Evolutionary conservation across 2,113 vertebrate genomes (phyloP), one percentile per base, ranked within the genome.

Genomic region (Microtus pennsylvanicus): DNA sequence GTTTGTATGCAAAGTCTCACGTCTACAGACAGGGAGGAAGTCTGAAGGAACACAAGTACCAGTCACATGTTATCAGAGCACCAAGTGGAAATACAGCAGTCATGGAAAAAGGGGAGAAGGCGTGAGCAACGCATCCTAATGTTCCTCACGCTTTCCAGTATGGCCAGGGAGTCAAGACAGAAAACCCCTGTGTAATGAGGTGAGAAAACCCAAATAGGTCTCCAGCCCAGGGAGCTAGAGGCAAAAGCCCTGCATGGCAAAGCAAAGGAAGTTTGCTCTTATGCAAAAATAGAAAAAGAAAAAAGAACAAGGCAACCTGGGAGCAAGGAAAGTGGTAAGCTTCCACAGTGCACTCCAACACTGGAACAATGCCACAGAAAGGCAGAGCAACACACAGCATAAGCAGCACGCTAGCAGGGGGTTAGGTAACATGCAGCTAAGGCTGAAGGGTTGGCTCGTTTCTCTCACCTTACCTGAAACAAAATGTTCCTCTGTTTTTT

Each of bases 11-110:
- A 28, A 33, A 89, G 10, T 50, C 63, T 55, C 50, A 22, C 8
- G 4, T 50, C 61, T 82, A 17, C 26, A 5, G 28, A 74, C 65
- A 33, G n/a, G 61, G 22, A 88, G 33, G 19, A 76, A 65, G 52
- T 30, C 3, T 77, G 30, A 47, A 81, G 77, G 22, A 17, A 17
- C 72, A 61, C 28, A 65, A 45, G 78, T 4, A 19, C 63, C 35
- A 92, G 42, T 21, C 55, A 85, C 72, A 33, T 74, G 80, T 72
- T 92, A 93, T 93, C 95, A 88, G 63, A 78, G 83, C 67, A 76
- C 33, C 65, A 52, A 83, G 78, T 77, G 95, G 96, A 97, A 97
- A 98, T 21, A 85, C 89, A 90, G n/a, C 3, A 26, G 93, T 90
- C 95, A 92, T 47, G 89, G 95, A 93, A 86, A 97, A 90, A 90